Evolutionary conservation across 2,113 vertebrate genomes (phyloP), one percentile per base, ranked within the genome.

Genomic region (Melozone crissalis): DNA sequence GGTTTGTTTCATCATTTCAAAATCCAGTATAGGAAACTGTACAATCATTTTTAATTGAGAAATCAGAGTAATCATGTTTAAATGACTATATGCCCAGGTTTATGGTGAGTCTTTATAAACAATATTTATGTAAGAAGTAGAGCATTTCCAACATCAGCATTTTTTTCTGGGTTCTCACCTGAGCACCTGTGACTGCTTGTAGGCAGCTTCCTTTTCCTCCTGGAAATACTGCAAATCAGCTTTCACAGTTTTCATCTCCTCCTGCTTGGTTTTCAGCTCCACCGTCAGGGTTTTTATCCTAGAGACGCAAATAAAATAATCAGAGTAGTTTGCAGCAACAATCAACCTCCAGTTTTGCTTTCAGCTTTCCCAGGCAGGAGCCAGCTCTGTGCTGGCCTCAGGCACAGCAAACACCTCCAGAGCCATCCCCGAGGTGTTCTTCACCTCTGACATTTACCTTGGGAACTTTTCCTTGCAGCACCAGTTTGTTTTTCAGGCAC

Each of bases 241-340:
- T 84, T 95, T 96, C 73, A 96, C 27, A 35, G 41, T 95, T 52
- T 97, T 96, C 90, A 98, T 65, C 83, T 97, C 96, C 71, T 94
- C 93, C 89, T 97, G 97, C n/a, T 97, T 98, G 92, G 7, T 96
- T 94, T 98, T 96, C 58, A 98, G 93, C 83, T 98, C 98, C 71
- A 95, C 62, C 15, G 54, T 96, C 55, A 96, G 68, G 47, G 55
- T 89, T 89, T 82, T 97, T 89, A 98, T 94, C 80, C 99, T 99
- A 41, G 1, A 89, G 74, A 84, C 2, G 12, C 7, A 91, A 97
- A 95, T 3, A 94, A 96, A 94, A 55, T 0, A 49, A 73, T 8
- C 79, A 58, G 44, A 73, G 37, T 39, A 76, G 83, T 27, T 54
- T 71, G n/a, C 44, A 30, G 19, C 26, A 16, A 51, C 14, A 52